Evolutionary conservation across 2,888 invertebrate genomes (phyloP).

Genomic region (Eupelmus urozonus): DNA sequence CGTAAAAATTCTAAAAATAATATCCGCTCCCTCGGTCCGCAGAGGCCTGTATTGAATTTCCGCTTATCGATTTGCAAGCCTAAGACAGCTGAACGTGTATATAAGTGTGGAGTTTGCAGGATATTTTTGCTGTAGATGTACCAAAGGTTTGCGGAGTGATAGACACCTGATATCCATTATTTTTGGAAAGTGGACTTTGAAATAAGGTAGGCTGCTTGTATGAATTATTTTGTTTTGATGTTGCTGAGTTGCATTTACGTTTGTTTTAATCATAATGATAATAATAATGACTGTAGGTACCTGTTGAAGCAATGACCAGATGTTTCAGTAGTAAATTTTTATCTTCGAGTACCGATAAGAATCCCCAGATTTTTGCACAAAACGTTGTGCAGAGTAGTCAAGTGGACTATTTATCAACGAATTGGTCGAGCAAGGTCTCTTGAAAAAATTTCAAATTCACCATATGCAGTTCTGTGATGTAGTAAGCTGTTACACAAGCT

Average conservation of each 20-base stretch:
- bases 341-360: constrained; percentile 26
- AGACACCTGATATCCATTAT: too few relatives aligned
- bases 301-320: constrained; percentile 53
- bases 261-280: constrained; percentile 1
- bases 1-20: constrained; percentile 51
- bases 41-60: constrained; percentile 36
- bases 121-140: too few relatives aligned
- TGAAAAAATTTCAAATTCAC: not conserved
- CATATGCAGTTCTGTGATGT: not conserved
- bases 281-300: constrained; percentile 25
- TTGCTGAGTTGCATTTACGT: not conserved
- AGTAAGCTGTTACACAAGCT: constrained; percentile 5
- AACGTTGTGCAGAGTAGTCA: not conserved
- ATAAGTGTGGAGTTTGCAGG: too few relatives aligned
- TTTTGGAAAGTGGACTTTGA: too few relatives aligned
- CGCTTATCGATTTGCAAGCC: not conserved
- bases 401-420: not conserved
- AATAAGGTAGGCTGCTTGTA: too few relatives aligned
- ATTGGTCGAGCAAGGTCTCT: not conserved
- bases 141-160: too few relatives aligned
- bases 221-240: too few relatives aligned
- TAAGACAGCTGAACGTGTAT: too few relatives aligned
- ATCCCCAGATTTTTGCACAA: constrained; percentile 45
- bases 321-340: constrained; percentile 39
- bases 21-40: not conserved